These are phyloP conservation scores for Lytechinus variegatus DNA, from an alignment of 35 echinoderm and acorn worm genomes.

Conservation along the genomic window DNA sequence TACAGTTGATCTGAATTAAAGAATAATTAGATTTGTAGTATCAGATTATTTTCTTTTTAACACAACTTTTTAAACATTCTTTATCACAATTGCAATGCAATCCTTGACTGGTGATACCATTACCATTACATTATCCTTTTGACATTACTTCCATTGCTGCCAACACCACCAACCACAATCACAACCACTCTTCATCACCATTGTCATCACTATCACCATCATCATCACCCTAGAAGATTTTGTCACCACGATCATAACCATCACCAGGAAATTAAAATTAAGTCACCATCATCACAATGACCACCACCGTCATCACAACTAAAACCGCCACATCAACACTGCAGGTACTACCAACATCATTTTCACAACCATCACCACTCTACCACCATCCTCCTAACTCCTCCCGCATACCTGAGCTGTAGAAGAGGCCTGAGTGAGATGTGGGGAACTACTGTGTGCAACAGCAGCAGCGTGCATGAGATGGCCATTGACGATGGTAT, in stretches of 20 bases:
- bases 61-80: too few relatives aligned
- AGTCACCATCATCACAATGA: background rate
- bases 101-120: background rate
- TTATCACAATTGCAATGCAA: background rate
- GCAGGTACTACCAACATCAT: background rate
- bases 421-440: slow-evolving; percentile 24
- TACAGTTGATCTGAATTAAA: too few relatives aligned
- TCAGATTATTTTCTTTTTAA: too few relatives aligned
- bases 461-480: slow-evolving; percentile 33
- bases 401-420: slow-evolving; percentile 23
- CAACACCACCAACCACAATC: background rate
- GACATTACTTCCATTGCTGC: too few relatives aligned
- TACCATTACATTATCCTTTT: background rate
- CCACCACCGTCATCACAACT: background rate
- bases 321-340: too few relatives aligned
- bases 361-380: background rate
- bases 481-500: slow-evolving; percentile 38
- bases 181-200: background rate
- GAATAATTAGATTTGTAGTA: too few relatives aligned
- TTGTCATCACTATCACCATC: background rate
- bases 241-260: background rate
- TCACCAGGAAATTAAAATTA: too few relatives aligned
- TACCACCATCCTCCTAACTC: background rate
- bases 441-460: background rate
- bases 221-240: background rate